phyloP scores from a whole-genome alignment of 2,113 vertebrate genomes.

The Leptobrachium leishanense region DNA sequence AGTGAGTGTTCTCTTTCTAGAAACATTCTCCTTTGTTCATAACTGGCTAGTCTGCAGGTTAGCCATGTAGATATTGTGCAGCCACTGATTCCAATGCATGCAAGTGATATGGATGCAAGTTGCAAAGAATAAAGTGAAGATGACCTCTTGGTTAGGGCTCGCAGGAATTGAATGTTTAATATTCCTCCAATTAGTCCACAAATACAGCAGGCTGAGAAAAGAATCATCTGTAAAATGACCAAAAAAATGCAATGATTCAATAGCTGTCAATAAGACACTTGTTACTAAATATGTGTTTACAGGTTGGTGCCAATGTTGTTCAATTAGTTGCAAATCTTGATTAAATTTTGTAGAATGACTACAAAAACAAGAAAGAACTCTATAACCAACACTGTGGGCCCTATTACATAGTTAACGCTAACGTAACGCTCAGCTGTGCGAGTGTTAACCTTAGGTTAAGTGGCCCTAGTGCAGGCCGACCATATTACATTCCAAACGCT shows the following conservation, averaged over 20 bases:
- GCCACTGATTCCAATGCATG: slow-evolving; percentile 90
- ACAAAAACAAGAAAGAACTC: too few relatives aligned
- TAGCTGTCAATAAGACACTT: background rate
- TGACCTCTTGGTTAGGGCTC: slow-evolving; percentile 85
- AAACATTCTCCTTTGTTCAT: slow-evolving; percentile 98
- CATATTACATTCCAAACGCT: too few relatives aligned
- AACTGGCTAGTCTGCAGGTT: slow-evolving; percentile 95
- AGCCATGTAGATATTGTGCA: slow-evolving; percentile 97
- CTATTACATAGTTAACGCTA: too few relatives aligned
- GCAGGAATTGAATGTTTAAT: slow-evolving; percentile 97
- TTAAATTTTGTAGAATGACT: too few relatives aligned
- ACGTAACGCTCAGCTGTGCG: too few relatives aligned
- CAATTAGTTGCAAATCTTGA: too few relatives aligned
- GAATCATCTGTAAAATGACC: slow-evolving; percentile 84
- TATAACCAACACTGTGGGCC: too few relatives aligned
- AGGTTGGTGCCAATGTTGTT: too few relatives aligned
- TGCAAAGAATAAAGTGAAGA: slow-evolving; percentile 82
- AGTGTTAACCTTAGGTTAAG: too few relatives aligned
- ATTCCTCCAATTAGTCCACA: slow-evolving; percentile 96
- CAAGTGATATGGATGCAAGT: slow-evolving; percentile 90
- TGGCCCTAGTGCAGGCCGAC: too few relatives aligned
- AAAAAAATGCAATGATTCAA: slow-evolving; percentile 39
- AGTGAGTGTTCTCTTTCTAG: slow-evolving; percentile 95
- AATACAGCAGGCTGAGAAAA: slow-evolving; percentile 98
- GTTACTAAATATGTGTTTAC: too few relatives aligned